A percentile compares a stretch with the other conserved stretches of the same genome.
phyloP scores from a whole-genome alignment of 2,113 vertebrate genomes.

The Anser brachyrhynchus region DNA sequence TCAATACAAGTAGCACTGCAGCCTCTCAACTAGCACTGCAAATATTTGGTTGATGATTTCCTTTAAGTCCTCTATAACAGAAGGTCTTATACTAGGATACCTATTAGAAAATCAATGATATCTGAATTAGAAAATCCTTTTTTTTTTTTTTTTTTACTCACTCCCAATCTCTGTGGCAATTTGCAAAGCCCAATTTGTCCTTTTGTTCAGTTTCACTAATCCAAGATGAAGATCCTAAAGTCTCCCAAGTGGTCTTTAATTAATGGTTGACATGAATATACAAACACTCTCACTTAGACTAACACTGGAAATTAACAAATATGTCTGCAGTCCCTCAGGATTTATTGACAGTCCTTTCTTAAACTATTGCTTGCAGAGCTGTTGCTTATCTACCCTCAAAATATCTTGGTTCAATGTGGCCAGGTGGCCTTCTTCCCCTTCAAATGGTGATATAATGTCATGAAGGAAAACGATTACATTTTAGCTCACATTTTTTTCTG shows the following conservation, averaged over 20 bases:
- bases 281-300: background rate
- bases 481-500: background rate
- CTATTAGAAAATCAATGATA: conserved; percentile 5
- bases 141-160: background rate
- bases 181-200: conserved; percentile 23
- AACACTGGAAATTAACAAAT: conserved; percentile 51
- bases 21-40: background rate
- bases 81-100: background rate
- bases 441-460: background rate
- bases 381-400: conserved; percentile 10
- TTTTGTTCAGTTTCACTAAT: conserved; percentile 57
- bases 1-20: background rate
- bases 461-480: background rate
- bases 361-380: background rate
- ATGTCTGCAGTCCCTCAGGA: background rate
- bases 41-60: background rate
- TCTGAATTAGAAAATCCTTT: conserved; percentile 33
- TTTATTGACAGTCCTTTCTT: conserved; percentile 29
- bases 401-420: background rate
- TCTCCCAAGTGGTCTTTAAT: conserved; percentile 58
- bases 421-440: background rate
- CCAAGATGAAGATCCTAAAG: conserved; percentile 65
- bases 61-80: background rate
- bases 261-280: conserved; percentile 48
- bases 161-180: conserved; percentile 10